Evolutionary conservation across 2,888 invertebrate genomes (phyloP), one percentile per base, ranked within the genome.

Genomic region (Spilarctia lutea): DNA sequence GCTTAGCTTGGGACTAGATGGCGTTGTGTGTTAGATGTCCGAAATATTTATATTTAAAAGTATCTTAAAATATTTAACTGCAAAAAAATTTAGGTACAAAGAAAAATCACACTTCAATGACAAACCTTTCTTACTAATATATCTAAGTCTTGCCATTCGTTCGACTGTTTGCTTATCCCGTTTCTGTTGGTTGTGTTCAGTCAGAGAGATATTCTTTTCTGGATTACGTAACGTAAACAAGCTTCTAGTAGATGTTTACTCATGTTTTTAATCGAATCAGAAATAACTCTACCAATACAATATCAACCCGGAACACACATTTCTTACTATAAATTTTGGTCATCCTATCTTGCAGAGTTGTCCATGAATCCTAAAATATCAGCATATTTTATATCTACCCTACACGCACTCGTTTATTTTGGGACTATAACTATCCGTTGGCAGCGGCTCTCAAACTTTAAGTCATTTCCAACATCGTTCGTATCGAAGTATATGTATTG

Each of bases 401-500:
- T 81, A 82, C 86, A 88, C 88, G 86, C 85, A 85, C 82, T 79
- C 80, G 80, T 83, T 85, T 92, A 92, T 90, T 92, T 91, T 72
- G 80, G 86, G 83, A 85, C 78, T 83, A 86, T 84, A 86, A 86
- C 88, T 88, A 89, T 81, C 75, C 35, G 83, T 66, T 24, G 77
- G 30, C 86, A 85, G 75, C n/a, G 88, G 30, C 77, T 73, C 78
- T 83, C 88, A 91, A 92, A 87, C 30, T 72, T 60, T 70, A 30
- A 24, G 7, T 39, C 18, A 7, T 27, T 30, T n/a, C n/a, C n/a
- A n/a, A n/a, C n/a, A n/a, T n/a, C n/a, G n/a, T n/a, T n/a, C n/a
- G n/a, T n/a, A n/a, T n/a, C n/a, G n/a, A n/a, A n/a, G n/a, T n/a
- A n/a, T n/a, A n/a, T n/a, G n/a, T n/a, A n/a, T 68, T 67, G 35